A percentile compares a stretch with the other conserved stretches of the same genome.
These are phyloP conservation scores for Amblyornis subalaris DNA, from an alignment of 2,113 vertebrate species.

Conservation along the genomic window DNA sequence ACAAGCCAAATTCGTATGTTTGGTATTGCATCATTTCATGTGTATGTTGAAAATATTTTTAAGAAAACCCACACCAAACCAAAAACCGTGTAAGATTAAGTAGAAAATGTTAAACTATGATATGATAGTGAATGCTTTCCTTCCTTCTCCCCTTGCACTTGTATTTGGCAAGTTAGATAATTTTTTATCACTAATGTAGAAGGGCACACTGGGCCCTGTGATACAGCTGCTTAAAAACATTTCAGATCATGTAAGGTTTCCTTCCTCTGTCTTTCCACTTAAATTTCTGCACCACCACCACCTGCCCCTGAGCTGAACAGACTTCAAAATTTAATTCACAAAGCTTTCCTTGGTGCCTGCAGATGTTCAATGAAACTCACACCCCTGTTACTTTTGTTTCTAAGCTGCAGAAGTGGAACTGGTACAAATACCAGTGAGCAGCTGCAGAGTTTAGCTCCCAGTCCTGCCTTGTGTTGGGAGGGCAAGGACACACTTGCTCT, in stretches of 20 bases:
- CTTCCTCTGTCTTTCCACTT: neutral
- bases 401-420: neutral
- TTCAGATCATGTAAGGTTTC: neutral
- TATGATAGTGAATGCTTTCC: neutral
- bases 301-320: neutral
- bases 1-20: neutral
- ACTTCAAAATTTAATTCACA: neutral
- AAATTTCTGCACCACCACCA: neutral
- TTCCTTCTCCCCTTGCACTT: neutral
- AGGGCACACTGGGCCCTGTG: neutral
- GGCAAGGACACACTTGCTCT: accelerated
- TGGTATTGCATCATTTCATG: neutral
- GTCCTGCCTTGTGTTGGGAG: neutral
- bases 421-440: neutral
- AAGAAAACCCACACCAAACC: neutral
- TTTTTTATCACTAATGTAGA: neutral
- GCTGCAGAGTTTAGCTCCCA: neutral
- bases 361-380: neutral
- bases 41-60: neutral
- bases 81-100: neutral
- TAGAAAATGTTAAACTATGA: neutral
- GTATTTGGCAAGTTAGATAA: neutral
- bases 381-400: neutral
- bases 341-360: neutral
- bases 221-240: neutral